Percentiles rank a stretch among this genome's conserved stretches.
Conservation (phyloP, 2,888 invertebrate genomes). For the Coronaproctus castanopsis region DNA sequence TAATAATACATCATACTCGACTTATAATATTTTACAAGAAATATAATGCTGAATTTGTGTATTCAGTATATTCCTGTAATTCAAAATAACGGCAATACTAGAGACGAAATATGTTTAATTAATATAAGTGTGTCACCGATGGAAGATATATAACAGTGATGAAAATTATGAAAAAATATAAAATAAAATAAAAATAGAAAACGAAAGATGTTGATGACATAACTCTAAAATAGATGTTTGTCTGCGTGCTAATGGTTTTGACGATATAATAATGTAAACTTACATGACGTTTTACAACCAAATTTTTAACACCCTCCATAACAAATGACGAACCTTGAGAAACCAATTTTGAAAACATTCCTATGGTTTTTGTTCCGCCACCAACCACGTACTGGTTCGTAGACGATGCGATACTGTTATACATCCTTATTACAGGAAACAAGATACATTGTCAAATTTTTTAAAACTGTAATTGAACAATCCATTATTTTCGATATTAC, state of each 20-base stretch:
- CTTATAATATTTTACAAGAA: too few species aligned
- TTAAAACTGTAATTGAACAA: not conserved
- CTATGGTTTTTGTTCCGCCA: slow-evolving; percentile 79
- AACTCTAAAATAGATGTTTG: not conserved
- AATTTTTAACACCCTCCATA: slow-evolving; percentile 98
- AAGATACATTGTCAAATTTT: slow-evolving; percentile 1
- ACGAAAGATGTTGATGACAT: not conserved
- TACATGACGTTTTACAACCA: slow-evolving; percentile 93
- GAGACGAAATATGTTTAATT: too few species aligned
- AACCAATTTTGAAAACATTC: slow-evolving; percentile 95
- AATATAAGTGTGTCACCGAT: too few species aligned
- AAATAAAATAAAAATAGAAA: too few species aligned
- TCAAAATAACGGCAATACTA: too few species aligned
- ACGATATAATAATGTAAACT: slow-evolving; percentile 32
- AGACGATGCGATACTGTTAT: slow-evolving; percentile 42
- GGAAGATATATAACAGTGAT: too few species aligned
- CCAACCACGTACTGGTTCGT: slow-evolving; percentile 55
- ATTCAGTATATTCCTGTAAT: too few species aligned
- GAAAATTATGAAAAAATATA: not conserved
- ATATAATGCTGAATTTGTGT: too few species aligned
- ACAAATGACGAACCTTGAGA: slow-evolving; percentile 94
- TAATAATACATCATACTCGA: too few species aligned
- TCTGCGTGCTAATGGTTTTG: too few species aligned
- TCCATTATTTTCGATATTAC: too few species aligned
- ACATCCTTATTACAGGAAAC: slow-evolving; percentile 15